phyloP scores from a whole-genome alignment of 2,888 invertebrate species.

The Orthosia gracilis region DNA sequence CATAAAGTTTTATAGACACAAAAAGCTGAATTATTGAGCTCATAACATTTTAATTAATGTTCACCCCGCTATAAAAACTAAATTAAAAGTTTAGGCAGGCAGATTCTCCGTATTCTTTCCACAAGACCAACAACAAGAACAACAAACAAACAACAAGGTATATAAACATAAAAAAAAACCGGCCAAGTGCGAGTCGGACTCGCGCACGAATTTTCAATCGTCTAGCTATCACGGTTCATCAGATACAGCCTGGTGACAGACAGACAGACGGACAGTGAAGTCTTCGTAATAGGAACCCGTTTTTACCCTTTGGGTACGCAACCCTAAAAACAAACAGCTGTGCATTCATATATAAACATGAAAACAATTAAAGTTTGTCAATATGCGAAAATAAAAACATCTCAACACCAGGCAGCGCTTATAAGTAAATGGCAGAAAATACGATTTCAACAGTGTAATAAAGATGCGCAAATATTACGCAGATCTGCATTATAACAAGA shows the following conservation, averaged over 20 bases:
- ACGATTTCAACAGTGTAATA: conserved; percentile 31
- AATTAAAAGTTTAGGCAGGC: not conserved
- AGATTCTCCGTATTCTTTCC: not conserved
- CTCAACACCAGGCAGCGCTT: not conserved
- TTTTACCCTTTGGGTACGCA: too few species aligned
- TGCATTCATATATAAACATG: conserved; percentile 24
- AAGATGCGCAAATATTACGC: conserved; percentile 41
- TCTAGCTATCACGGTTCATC: too few species aligned
- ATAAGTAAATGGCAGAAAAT: conserved; percentile 25
- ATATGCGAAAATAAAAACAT: conserved; percentile 27
- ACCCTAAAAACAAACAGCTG: conserved; percentile 14
- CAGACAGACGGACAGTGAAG: too few species aligned
- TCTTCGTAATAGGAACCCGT: too few species aligned
- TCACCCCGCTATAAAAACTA: not conserved
- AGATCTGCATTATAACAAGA: conserved; percentile 46
- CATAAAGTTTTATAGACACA: not conserved
- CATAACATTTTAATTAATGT: not conserved
- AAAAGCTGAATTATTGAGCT: not conserved
- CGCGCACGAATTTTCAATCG: too few species aligned
- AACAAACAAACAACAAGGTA: too few species aligned
- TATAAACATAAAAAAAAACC: not conserved
- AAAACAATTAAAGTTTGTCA: conserved; percentile 15
- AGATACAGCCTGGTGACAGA: too few species aligned
- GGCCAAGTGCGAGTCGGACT: too few species aligned
- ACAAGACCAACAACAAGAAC: not conserved